Evolutionary conservation across 2,113 vertebrate genomes (phyloP), one percentile per base, ranked within the genome.

Genomic region (Cheilinus undulatus): DNA sequence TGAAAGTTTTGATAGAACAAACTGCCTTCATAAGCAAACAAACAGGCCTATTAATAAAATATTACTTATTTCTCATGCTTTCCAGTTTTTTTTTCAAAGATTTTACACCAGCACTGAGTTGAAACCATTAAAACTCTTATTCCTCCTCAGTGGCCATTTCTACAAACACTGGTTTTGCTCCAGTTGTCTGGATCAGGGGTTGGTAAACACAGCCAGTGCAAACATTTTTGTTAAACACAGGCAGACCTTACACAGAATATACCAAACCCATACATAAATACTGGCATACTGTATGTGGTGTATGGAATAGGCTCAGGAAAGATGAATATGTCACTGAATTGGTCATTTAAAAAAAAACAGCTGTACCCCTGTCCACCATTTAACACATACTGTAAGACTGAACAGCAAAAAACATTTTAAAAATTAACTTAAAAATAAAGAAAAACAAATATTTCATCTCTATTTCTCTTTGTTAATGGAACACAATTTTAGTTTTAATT

Each of bases 81-180:
- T 12, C 2, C 13, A 3, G 7, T 2, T 36, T 36, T 36, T 12
- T 36, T 36, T 36, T 36, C 12, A 14, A 14, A 52, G 17, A 34
- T 32, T 68, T 64, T 36, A 12, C 59, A 36, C 51, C 11, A 52
- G 58, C 26, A 20, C 22, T 23, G 24, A 54, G 40, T 54, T 57
- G 7, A 43, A 34, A 23, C 26, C 1, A 3, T 45, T 46, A 58
- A 66, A 52, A 28, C 24, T 54, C 13, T 48, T 40, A 53, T 71
- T 60, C 54, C 30, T 38, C 17, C 23, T 30, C 20, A 12, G 46
- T 71, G 45, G 60, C 6, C 36, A 34, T 49, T 69, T 61, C 27
- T 59, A 2, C 70, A 77, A 15, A 70, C 36, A 48, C 13, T 48
- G 38, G 53, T 71, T 71, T 52, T 65, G 53, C 46, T 52, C 65